Base-by-base conservation (phyloP, 2,113 vertebrate species). In the Podocnemis expansa region DNA sequence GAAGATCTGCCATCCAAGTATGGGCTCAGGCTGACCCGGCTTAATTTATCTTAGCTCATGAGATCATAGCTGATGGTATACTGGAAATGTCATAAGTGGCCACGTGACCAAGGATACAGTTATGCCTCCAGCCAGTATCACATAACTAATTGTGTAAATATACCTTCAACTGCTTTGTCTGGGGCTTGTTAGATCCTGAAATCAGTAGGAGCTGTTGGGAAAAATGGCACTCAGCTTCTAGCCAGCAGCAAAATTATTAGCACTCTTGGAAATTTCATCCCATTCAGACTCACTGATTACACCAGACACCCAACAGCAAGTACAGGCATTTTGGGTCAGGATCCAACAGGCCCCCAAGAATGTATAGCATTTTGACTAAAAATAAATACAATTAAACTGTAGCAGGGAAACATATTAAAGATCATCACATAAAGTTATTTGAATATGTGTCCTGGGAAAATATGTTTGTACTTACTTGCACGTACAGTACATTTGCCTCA, bases 311-410 rank as follows among this genome's bases (percentile, higher is more conserved):
- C 95, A 95, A 90, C 90, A 96, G 94, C 96, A 96, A 95, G 92
- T 91, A 82, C 96, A 97, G 95, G 94, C 92, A 89, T 87, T 93
- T 87, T 97, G 13, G 51, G 51, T 52, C 97, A 93, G 93, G 96
- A 97, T 91, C 95, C 92, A 90, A 96, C 94, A 96, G 89, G 94
- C 85, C 96, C 91, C 90, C 93, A 93, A 93, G 80, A 88, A 95
- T 95, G 90, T 92, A 45, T 60, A 91, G 79, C 60, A 76, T 87
- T 96, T 95, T 90, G 87, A 93, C 95, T 96, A 96, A 97, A 96
- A 97, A 97, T 93, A 97, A 93, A 96, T 88, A 84, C 91, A 97
- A 97, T 97, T 96, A 95, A 96, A 88, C 84, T 88, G 89, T 95
- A 96, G 95, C 95, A 96, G 89, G 94, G 88, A 95, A 92, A 96